Base-by-base conservation (phyloP, 2,888 invertebrate species). In the Aporophyla lueneburgensis region DNA sequence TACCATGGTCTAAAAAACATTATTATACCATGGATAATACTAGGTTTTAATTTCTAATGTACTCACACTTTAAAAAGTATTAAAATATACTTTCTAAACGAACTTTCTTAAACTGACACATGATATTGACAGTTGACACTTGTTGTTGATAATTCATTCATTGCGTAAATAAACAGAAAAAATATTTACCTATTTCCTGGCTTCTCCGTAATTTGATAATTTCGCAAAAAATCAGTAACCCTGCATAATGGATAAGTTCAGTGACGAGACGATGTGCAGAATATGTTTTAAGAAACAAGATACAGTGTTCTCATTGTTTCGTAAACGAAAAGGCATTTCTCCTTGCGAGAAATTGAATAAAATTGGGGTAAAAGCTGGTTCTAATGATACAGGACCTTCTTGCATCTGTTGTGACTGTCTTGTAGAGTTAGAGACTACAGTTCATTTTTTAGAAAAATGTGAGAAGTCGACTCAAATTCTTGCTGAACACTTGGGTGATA, bases 321-420 rank as follows among this genome's bases (percentile, higher is more conserved):
- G 84, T 61, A 92, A 90, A 79, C 87, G 79, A 33, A 89, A 89
- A 61, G 92, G 91, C 43, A 75, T 84, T 16, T 91, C 92, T 14
- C 90, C 91, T 6, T 90, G 85, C 73, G 93, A 94, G 24, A 92
- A 91, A 78, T 86, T 94, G 1, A 89, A 85, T 61, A 89, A 89
- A 78, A 90, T 92, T 12, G 90, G 90, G 46, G 70, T 94, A 40
- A 89, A 86, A 63, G 87, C 92, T 40, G 81, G 88, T n/a, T 33
- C 87, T 10, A 86, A 92, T n/a, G 93, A 93, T 68, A 76, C 84
- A 4, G 93, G 92, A 6, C 92, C 93, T 1, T 76, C 91, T n/a
- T 88, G 86, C 12, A 93, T 94, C 71, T 94, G 94, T 76, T 85
- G 88, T 12, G 90, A 91, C 40, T 94, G 94, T 75, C 87, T 93